Evolutionary conservation across 2,113 vertebrate species (phyloP), one percentile per base, ranked within the genome.

Genomic region (Calcarius ornatus): DNA sequence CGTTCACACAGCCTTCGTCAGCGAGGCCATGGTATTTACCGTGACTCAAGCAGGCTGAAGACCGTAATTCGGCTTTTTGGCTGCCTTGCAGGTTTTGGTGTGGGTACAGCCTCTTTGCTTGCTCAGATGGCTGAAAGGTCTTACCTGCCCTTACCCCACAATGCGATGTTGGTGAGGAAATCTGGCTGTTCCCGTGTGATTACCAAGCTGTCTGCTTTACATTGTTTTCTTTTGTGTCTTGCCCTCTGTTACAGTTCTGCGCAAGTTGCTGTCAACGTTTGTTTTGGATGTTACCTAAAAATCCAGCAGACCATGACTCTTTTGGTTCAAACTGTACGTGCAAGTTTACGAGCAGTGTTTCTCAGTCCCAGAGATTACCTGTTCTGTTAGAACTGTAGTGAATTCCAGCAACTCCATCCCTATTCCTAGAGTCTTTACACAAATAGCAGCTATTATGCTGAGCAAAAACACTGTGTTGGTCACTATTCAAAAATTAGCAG

Each of bases 121-220:
- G 42, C 48, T 88, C 28, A 7, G 28, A 28, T 57, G 38, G 22
- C 64, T 23, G 0, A 9, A 51, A 75, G 37, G 22, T 30, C 65
- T 69, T 33, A 3, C 30, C 59, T 53, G 27, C 50, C 23, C 8
- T 31, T 63, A 50, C 5, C n/a, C 6, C 28, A 3, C 8, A 23
- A 15, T 1, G 5, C 12, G 15, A 59, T 31, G 11, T 2, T 51
- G 64, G n/a, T 0, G 0, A 65, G 40, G 51, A 53, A 53, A 65
- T 24, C 45, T 42, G 20, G 2, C 40, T 33, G 2, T 64, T 60
- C 16, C 4, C 0, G 2, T 18, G 25, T 31, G 66, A 25, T 16
- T 47, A 16, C 47, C 11, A 45, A 23, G 14, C 33, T 48, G 65
- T 18, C 38, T 53, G 37, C 1, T 66, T 53, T 38, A 33, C 19